phyloP scores from a whole-genome alignment of 2,113 vertebrate species.

The Microtus ochrogaster region DNA sequence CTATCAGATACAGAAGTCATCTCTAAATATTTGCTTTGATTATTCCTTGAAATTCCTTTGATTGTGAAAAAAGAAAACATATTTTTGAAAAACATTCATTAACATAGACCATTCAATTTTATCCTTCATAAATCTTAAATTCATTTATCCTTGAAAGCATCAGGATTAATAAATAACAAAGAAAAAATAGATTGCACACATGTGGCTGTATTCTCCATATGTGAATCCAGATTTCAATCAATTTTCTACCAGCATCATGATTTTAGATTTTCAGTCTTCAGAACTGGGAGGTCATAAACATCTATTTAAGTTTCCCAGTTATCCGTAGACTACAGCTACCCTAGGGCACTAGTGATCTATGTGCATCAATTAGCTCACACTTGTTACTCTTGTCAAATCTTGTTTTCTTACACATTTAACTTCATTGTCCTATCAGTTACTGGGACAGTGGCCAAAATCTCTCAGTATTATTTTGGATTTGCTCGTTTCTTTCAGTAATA shows the following conservation, averaged over 20 bases:
- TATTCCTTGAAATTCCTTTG: not conserved
- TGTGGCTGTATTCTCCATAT: not conserved
- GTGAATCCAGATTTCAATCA: not conserved
- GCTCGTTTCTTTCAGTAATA: not conserved
- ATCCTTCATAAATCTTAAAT: constrained; percentile 34
- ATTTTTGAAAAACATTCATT: not conserved
- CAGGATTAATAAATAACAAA: constrained; percentile 28
- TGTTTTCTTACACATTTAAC: not conserved
- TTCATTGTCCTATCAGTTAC: not conserved
- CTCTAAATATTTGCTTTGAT: constrained; percentile 8
- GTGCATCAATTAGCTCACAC: not conserved
- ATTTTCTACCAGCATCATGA: not conserved
- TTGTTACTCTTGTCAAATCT: not conserved
- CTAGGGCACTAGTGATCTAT: too few relatives aligned
- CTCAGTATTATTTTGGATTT: not conserved
- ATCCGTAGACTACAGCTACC: too few relatives aligned
- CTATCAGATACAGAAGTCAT: not conserved
- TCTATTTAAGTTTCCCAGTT: not conserved
- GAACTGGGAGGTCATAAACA: not conserved
- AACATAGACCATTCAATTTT: not conserved
- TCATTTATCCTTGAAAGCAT: constrained; percentile 36
- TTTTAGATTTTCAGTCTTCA: not conserved
- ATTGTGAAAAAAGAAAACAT: not conserved
- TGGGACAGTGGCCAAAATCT: not conserved
- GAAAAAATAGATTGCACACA: not conserved